A percentile compares a stretch with the other conserved stretches of the same genome.
These are phyloP conservation scores for Gymnocephalus cernua DNA, from an alignment of 2,113 vertebrate genomes.

Conservation along the genomic window DNA sequence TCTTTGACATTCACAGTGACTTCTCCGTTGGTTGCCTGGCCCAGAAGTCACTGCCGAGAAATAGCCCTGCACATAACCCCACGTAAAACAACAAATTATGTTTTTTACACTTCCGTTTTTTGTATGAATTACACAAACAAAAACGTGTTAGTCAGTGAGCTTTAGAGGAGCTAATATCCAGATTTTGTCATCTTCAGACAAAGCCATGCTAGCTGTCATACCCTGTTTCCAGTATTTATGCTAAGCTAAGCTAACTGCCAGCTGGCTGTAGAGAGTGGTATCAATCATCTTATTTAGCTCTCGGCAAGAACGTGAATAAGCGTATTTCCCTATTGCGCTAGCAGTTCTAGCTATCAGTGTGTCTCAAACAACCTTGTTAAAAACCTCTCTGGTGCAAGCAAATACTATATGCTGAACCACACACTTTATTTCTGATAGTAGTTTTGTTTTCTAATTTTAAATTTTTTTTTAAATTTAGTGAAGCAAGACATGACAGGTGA, in stretches of 20 bases:
- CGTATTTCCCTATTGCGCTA: background rate
- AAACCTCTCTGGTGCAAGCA: background rate
- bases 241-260: background rate
- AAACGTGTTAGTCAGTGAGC: background rate
- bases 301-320: background rate
- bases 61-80: background rate
- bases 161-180: background rate
- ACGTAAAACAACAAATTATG: background rate
- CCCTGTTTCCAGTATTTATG: background rate
- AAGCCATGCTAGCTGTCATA: too few species aligned
- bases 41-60: background rate
- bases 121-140: background rate
- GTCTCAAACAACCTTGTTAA: background rate
- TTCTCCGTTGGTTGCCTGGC: background rate
- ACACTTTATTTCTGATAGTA: background rate
- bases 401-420: background rate
- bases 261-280: background rate
- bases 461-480: too few species aligned
- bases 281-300: background rate
- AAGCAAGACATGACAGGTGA: too few species aligned
- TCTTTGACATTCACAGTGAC: background rate
- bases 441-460: too few species aligned
- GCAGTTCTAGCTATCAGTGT: background rate
- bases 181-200: background rate
- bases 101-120: background rate